Conservation (phyloP, 2,113 vertebrate genomes). For the Charina bottae region DNA sequence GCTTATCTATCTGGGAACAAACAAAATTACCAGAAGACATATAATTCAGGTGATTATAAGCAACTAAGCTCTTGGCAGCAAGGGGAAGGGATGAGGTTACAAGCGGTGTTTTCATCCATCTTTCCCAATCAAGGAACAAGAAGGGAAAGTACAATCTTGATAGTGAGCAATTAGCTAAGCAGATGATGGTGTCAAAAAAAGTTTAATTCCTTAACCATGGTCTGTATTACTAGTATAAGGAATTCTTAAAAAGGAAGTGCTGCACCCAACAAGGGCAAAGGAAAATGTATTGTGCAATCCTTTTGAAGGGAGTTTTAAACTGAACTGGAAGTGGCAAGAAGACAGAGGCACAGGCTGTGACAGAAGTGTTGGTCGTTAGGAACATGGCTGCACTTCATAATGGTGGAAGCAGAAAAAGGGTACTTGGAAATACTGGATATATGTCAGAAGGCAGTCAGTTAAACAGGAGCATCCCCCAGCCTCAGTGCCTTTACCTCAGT, state of each 20-base stretch:
- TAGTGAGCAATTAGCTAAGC: background rate
- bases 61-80: background rate
- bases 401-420: no score
- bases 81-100: background rate
- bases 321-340: background rate
- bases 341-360: background rate
- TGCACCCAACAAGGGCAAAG: background rate
- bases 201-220: background rate
- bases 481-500: no score
- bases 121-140: background rate
- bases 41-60: background rate
- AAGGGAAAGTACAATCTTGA: background rate
- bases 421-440: no score
- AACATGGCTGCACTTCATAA: no score
- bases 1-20: background rate
- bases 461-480: no score
- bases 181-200: background rate
- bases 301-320: background rate
- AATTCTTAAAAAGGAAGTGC: background rate
- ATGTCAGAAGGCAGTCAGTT: no score
- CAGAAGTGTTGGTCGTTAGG: background rate
- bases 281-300: background rate
- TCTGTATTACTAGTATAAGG: background rate
- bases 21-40: background rate
- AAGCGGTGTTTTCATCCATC: background rate